Evolutionary conservation across 2,888 invertebrate species (phyloP).

Genomic region (Lagria hirta): DNA sequence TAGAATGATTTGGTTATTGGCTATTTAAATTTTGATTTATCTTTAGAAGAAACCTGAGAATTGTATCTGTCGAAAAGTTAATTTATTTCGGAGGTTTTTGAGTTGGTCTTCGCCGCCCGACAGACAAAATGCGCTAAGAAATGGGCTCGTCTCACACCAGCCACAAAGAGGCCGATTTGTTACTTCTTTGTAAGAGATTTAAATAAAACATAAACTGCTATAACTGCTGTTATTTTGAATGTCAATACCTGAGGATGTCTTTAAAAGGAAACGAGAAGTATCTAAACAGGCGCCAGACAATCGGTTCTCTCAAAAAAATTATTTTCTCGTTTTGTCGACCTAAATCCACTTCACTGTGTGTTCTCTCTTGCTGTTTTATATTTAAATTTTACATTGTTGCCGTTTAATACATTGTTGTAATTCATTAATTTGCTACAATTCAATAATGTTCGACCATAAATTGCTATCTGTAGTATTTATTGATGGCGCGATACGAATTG

Average conservation of each 20-base stretch:
- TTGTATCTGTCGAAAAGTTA: too few species aligned
- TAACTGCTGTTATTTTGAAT: slow-evolving; percentile 15
- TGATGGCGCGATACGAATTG: slow-evolving; percentile 4
- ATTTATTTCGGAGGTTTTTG: too few species aligned
- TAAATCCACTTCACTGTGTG: too few species aligned
- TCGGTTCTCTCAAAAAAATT: slow-evolving; percentile 11
- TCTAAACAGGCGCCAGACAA: slow-evolving; percentile 31
- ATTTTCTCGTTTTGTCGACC: slow-evolving; percentile 9
- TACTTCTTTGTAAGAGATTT: slow-evolving; percentile 9
- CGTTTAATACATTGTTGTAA: slow-evolving; percentile 1
- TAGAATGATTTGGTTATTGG: too few species aligned
- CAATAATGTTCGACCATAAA: neutral
- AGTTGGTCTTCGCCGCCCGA: too few species aligned
- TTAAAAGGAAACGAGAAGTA: slow-evolving; percentile 39
- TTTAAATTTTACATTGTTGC: slow-evolving; percentile 10
- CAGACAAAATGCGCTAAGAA: too few species aligned
- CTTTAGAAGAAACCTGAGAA: too few species aligned
- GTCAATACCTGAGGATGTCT: slow-evolving; percentile 30
- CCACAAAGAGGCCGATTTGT: slow-evolving; percentile 4
- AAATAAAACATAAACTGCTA: slow-evolving; percentile 11
- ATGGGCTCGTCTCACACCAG: slow-evolving; percentile 5
- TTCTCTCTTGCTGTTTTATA: too few species aligned
- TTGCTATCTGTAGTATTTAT: neutral
- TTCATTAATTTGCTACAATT: slow-evolving; percentile 2
- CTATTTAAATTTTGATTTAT: too few species aligned